These are phyloP conservation scores for Corythaeola cristata DNA, from an alignment of 2,113 vertebrate genomes.

Conservation along the genomic window DNA sequence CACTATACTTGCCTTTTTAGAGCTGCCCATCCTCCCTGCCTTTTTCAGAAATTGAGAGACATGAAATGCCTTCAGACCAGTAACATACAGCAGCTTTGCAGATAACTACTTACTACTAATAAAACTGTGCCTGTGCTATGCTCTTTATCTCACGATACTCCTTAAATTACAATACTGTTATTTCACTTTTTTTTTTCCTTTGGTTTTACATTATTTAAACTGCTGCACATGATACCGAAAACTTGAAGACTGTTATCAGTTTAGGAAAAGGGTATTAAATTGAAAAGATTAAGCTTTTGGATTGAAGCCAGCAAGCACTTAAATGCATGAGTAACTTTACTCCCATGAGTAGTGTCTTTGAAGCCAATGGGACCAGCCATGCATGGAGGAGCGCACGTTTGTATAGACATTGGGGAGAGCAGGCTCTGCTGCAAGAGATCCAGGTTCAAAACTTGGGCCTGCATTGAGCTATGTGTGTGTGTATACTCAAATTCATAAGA, in stretches of 20 bases:
- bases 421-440: not conserved
- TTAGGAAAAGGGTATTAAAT: slow-evolving; percentile 66
- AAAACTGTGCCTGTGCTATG: slow-evolving; percentile 11
- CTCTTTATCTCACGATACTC: slow-evolving; percentile 60
- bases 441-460: not conserved
- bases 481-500: not conserved
- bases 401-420: not conserved
- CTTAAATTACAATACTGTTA: slow-evolving; percentile 49
- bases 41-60: not conserved
- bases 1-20: not conserved
- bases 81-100: not conserved
- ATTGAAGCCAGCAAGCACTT: slow-evolving; percentile 57
- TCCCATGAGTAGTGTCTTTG: slow-evolving; percentile 57
- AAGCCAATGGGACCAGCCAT: slow-evolving; percentile 15
- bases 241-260: slow-evolving; percentile 55
- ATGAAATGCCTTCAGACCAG: not conserved
- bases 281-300: slow-evolving; percentile 67
- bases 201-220: slow-evolving; percentile 58
- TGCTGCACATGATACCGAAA: slow-evolving; percentile 60
- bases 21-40: not conserved
- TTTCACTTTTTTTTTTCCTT: slow-evolving; percentile 9
- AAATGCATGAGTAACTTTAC: slow-evolving; percentile 70
- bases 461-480: not conserved
- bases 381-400: not conserved
- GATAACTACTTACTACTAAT: slow-evolving; percentile 24